A percentile compares a stretch with the other conserved stretches of the same genome.
Conservation (phyloP, 2,797 vertebrate genomes). For the Propithecus deckenii region DNA sequence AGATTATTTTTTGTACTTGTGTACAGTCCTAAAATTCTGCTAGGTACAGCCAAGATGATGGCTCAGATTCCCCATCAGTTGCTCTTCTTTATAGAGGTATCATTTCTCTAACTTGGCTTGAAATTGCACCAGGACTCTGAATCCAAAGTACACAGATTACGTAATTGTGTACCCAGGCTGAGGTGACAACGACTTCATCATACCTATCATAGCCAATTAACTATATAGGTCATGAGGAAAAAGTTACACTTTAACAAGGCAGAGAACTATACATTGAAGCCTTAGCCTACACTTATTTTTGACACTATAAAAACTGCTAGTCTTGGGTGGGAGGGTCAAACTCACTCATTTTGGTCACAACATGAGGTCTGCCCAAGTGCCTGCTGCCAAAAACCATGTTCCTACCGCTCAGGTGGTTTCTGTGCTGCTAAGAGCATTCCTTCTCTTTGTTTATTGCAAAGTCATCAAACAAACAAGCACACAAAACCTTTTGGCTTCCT, state of each 20-base stretch:
- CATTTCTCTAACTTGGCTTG: conserved; percentile 38
- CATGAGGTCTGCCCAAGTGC: background rate
- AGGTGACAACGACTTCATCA: conserved; percentile 26
- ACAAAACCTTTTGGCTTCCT: background rate
- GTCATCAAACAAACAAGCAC: background rate
- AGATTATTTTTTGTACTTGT: background rate
- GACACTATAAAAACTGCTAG: background rate
- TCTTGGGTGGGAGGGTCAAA: background rate
- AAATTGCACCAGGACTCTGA: background rate
- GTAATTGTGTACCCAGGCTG: conserved; percentile 19
- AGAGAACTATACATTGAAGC: background rate
- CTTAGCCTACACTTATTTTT: conserved; percentile 26
- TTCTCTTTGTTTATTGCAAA: background rate
- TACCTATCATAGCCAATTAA: background rate
- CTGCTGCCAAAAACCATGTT: background rate
- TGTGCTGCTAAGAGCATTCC: background rate
- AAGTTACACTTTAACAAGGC: background rate
- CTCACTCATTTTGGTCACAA: background rate
- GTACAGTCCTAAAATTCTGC: background rate
- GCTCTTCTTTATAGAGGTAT: background rate
- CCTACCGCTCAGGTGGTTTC: background rate
- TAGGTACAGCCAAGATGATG: background rate
- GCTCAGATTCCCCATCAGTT: background rate
- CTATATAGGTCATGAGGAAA: conserved; percentile 17
- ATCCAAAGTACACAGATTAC: conserved; percentile 55